Base-by-base conservation (phyloP, 2,888 invertebrate species). In the Nephrotoma appendiculata region DNA sequence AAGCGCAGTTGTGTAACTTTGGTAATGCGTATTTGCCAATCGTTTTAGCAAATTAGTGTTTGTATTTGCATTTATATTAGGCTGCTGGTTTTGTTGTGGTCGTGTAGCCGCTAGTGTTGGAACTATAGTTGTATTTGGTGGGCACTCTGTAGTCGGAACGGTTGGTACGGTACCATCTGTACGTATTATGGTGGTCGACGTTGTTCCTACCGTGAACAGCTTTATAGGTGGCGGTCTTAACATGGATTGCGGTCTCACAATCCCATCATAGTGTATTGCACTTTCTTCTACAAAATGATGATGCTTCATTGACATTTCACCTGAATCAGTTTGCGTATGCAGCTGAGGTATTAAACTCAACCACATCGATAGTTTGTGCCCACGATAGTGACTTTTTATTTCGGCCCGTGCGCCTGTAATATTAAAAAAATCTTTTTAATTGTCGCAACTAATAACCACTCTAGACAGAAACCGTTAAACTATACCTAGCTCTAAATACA, bases 341-440 rank as follows among this genome's bases (percentile, higher is more conserved):
- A 98, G 93, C 90, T 98, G 97, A 86, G 98, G 98, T 90, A 98
- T 96, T 86, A 98, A 93, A 89, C 97, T 97, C 88, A 98, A 92
- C 98, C 98, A 98, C 90, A 98, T 93, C 52, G 98, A 97, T 94
- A 98, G 95, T 92, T 98, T 97, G 93, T 98, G 98, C 84, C 98
- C 98, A 71, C 98, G 94, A 92, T 98, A 98, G 92, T 98, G 98
- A 90, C 96, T 96, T 88, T 95, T 95, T 92, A 97, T 95, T 91
- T 95, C 95, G 44, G 96, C 94, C 90, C 95, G 95, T 89, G 92
- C 93, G 90, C 95, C 95, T 95, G 89, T 88, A 90, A 87, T 6
- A 45, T 48, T 71, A 42, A 86, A 41, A 83, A 41, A 86, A 86
- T 84, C 93, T 92, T 71, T 71, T 84, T 42, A 42, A 42, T 42